Evolutionary conservation across 2,797 vertebrate species (phyloP).

Genomic region (Sebastes reedi): DNA sequence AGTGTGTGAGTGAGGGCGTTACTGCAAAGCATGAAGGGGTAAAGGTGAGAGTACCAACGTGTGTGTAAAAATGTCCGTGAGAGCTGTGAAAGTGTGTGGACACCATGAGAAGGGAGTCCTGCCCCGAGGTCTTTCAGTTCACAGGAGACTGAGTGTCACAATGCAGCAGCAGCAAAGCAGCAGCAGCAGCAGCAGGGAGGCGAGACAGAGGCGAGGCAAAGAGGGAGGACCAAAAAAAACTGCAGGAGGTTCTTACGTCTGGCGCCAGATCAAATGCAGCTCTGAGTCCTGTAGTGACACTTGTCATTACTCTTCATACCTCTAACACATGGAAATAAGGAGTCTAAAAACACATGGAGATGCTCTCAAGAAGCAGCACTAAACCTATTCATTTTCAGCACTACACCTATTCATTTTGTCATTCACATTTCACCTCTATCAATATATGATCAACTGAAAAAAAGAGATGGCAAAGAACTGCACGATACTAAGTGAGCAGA

Average conservation of each 20-base stretch:
- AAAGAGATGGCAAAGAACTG: not conserved
- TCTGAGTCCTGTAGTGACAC: constrained; percentile 26
- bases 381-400: not conserved
- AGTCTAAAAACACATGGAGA: not conserved
- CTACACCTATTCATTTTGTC: not conserved
- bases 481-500: constrained; percentile 41
- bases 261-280: constrained; percentile 46
- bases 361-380: not conserved
- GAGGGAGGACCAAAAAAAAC: constrained; percentile 29
- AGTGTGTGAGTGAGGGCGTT: constrained; percentile 11
- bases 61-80: not conserved
- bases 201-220: constrained; percentile 20
- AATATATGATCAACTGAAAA: not conserved
- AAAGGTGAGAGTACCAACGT: not conserved
- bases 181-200: constrained; percentile 32
- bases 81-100: not conserved
- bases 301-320: constrained; percentile 9
- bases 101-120: constrained; percentile 32
- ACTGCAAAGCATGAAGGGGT: constrained; percentile 7
- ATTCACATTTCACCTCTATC: not conserved
- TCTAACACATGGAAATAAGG: constrained; percentile 12
- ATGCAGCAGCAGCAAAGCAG: constrained; percentile 50
- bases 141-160: constrained; percentile 27
- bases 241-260: constrained; percentile 49
- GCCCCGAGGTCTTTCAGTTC: constrained; percentile 40